Conservation (phyloP, 2,888 invertebrate genomes). For the Mechanitis messenoides region DNA sequence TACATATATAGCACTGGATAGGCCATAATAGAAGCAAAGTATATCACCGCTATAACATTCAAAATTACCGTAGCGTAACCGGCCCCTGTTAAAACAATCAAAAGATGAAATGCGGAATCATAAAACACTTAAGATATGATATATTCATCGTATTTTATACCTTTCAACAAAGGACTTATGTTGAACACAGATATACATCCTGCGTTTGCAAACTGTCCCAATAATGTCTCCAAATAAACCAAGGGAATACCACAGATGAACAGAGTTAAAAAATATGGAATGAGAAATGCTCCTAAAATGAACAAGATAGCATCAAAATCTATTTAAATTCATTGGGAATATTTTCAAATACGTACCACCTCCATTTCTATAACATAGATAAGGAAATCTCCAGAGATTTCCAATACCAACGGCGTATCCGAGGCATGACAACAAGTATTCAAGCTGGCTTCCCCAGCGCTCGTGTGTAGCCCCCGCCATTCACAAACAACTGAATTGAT, state of each 20-base stretch:
- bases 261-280: constrained; percentile 89
- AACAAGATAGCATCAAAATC: background rate
- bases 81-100: constrained; percentile 77
- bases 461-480: constrained; percentile 70
- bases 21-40: constrained; percentile 90
- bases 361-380: constrained; percentile 89
- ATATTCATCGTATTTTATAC: constrained; percentile 57
- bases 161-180: constrained; percentile 90
- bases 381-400: constrained; percentile 92
- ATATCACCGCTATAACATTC: constrained; percentile 87
- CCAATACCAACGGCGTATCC: constrained; percentile 92
- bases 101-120: background rate
- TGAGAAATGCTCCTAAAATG: constrained; percentile 86
- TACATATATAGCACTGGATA: constrained; percentile 90
- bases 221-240: constrained; percentile 90
- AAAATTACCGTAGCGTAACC: constrained; percentile 89
- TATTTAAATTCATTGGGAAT: background rate
- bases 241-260: constrained; percentile 90
- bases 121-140: background rate
- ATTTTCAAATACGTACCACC: constrained; percentile 78
- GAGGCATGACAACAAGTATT: constrained; percentile 87
- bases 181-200: constrained; percentile 89
- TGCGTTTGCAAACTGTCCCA: constrained; percentile 90
- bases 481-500: constrained; percentile 31
- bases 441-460: constrained; percentile 84